phyloP scores from a whole-genome alignment of 2,113 vertebrate genomes.

The Zosterops pallidus region DNA sequence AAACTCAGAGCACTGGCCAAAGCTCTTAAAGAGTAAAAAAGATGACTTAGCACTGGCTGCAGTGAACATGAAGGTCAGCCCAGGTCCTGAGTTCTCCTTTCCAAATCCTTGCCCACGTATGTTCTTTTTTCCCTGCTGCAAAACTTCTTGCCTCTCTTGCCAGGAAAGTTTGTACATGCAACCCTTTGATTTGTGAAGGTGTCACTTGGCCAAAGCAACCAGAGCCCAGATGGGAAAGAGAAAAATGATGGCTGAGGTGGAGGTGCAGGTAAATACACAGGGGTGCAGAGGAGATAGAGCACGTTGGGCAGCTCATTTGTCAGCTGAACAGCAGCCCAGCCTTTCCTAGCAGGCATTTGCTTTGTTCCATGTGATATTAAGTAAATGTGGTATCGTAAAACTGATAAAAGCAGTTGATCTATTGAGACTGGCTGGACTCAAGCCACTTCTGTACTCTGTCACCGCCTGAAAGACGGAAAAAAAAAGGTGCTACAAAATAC shows the following conservation, averaged over 20 bases:
- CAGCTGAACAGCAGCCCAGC: not conserved
- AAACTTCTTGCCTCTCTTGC: accelerated
- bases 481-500: not conserved
- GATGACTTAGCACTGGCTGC: not conserved
- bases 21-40: not conserved
- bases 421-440: not conserved
- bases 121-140: not conserved
- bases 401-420: not conserved
- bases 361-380: not conserved
- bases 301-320: not conserved
- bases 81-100: not conserved
- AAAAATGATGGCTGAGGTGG: not conserved
- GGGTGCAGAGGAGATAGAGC: not conserved
- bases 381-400: not conserved
- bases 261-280: not conserved
- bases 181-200: not conserved
- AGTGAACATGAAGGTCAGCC: not conserved
- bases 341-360: not conserved
- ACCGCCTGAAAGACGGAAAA: not conserved
- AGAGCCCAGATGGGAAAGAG: not conserved
- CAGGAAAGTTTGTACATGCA: not conserved
- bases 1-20: not conserved
- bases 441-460: not conserved
- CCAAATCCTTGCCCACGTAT: not conserved
- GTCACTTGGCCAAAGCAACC: not conserved